These are phyloP conservation scores for Frankliniella intonsa DNA, from an alignment of 2,888 invertebrate genomes.

Conservation along the genomic window DNA sequence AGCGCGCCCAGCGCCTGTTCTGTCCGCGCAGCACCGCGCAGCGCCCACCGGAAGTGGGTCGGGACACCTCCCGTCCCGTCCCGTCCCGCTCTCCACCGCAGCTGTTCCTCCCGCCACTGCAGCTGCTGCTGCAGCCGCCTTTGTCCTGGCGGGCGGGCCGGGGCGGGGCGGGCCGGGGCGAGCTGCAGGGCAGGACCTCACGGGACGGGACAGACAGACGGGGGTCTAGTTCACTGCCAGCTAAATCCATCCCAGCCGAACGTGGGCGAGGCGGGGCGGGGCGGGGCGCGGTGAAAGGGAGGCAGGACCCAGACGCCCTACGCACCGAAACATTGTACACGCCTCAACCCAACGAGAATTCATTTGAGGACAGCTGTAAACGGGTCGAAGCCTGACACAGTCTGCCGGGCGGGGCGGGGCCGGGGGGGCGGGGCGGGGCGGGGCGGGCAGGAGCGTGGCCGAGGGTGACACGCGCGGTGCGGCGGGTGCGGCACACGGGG, in stretches of 20 bases:
- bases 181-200: neutral
- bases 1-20: neutral
- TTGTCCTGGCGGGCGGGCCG: neutral
- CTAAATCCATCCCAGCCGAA: conserved; percentile 12
- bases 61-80: neutral
- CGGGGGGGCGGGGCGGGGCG: neutral
- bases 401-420: neutral
- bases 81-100: neutral
- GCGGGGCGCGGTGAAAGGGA: neutral
- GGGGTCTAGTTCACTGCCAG: conserved; percentile 25
- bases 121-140: neutral
- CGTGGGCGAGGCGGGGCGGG: neutral
- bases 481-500: neutral
- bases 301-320: too few species aligned
- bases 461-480: too few species aligned
- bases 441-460: neutral
- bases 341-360: too few species aligned
- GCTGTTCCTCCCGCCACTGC: neutral
- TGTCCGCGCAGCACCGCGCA: neutral
- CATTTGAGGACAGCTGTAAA: too few species aligned
- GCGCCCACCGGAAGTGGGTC: neutral
- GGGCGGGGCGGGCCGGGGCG: neutral
- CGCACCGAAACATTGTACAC: too few species aligned
- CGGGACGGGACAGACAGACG: neutral
- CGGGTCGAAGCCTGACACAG: too few species aligned